phyloP scores from a whole-genome alignment of 1,140 invertebrate genomes.

The Ridgeia piscesae region DNA sequence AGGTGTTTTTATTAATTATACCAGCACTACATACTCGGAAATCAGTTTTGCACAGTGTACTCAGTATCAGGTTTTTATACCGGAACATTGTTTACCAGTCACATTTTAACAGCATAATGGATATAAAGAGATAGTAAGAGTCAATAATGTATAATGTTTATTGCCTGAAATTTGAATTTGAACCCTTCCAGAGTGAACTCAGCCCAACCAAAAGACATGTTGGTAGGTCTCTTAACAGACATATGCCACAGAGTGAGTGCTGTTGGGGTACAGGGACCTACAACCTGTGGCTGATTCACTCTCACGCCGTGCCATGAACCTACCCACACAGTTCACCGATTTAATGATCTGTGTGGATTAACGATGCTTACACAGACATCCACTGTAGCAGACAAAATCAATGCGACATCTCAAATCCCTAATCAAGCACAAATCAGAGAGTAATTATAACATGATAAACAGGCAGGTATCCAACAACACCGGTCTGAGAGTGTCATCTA shows the following conservation, averaged over 20 bases:
- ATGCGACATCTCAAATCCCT: background rate
- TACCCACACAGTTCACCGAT: background rate
- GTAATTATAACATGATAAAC: background rate
- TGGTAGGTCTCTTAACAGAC: too few relatives aligned
- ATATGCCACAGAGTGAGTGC: background rate
- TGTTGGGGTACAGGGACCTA: background rate
- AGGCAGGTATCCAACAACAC: background rate
- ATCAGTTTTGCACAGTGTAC: background rate
- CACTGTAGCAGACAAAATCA: background rate
- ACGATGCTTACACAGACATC: background rate
- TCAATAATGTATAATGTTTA: too few relatives aligned
- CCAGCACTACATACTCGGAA: background rate
- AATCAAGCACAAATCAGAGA: constrained; percentile 5
- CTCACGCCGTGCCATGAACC: background rate
- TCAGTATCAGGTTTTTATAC: too few relatives aligned
- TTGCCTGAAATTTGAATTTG: too few relatives aligned
- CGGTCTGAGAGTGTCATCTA: background rate
- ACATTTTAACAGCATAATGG: too few relatives aligned
- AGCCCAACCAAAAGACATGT: too few relatives aligned
- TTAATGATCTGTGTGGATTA: background rate
- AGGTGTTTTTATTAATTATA: background rate
- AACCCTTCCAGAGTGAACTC: too few relatives aligned
- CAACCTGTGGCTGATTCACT: background rate
- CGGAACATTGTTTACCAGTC: too few relatives aligned
- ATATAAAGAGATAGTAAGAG: too few relatives aligned